A percentile compares a stretch with the other conserved stretches of the same genome.
Evolutionary conservation across 2,888 invertebrate species (phyloP).

Genomic region (Coelogynopora nodosa): DNA sequence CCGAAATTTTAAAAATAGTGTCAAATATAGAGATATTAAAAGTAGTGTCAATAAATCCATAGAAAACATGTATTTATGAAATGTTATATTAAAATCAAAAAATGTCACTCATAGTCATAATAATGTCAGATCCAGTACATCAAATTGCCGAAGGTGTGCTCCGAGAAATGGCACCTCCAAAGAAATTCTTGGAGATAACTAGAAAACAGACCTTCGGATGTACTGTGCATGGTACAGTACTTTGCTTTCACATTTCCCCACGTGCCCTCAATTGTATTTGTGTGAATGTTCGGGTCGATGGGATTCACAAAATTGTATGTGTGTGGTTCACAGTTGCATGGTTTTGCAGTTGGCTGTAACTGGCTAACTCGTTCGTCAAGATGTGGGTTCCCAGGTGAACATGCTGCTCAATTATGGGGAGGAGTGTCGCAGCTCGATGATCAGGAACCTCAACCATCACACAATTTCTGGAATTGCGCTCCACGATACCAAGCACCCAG

Average conservation of each 20-base stretch:
- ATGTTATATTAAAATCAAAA: no score
- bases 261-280: neutral
- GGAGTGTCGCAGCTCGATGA: neutral
- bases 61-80: no score
- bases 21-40: no score
- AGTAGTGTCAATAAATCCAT: no score
- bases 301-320: neutral
- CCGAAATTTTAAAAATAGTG: no score
- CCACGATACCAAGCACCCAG: neutral
- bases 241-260: neutral
- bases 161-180: neutral
- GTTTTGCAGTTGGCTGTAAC: neutral
- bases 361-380: neutral
- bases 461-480: neutral
- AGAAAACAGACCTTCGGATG: neutral
- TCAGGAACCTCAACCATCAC: neutral
- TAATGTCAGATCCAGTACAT: neutral
- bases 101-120: no score
- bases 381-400: neutral
- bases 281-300: neutral
- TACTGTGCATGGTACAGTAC: neutral
- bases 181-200: constrained; percentile 17
- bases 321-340: neutral
- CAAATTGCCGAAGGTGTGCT: neutral
- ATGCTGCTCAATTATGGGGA: neutral